phyloP scores from a whole-genome alignment of 2,113 vertebrate species.

The Lipotes vexillifer region DNA sequence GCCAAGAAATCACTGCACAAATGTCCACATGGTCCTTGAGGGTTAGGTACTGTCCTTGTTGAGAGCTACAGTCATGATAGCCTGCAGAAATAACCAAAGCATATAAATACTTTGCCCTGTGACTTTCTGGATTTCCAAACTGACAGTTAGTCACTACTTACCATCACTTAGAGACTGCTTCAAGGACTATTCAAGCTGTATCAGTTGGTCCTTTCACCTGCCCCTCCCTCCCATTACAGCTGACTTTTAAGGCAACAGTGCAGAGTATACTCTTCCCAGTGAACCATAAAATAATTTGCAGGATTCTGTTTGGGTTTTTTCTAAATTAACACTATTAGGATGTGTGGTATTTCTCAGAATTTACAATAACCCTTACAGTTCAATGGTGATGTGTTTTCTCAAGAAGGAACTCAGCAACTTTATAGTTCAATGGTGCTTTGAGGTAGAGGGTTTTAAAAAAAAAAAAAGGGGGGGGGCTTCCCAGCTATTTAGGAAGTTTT shows the following conservation, averaged over 20 bases:
- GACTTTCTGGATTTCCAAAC: background rate
- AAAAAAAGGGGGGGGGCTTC: background rate
- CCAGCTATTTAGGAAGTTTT: slow-evolving; percentile 37
- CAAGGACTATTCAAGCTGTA: background rate
- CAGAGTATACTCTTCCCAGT: background rate
- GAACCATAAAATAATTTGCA: background rate
- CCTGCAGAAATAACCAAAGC: background rate
- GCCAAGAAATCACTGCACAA: background rate
- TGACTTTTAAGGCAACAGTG: background rate
- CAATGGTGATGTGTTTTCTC: background rate
- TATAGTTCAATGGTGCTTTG: background rate
- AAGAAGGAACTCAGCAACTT: background rate
- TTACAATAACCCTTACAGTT: background rate
- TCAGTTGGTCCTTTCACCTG: background rate
- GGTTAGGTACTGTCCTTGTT: background rate
- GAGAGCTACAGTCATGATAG: background rate
- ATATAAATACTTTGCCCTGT: background rate
- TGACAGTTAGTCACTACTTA: background rate
- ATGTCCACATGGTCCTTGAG: background rate
- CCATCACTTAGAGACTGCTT: background rate
- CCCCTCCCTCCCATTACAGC: background rate
- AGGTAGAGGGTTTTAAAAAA: background rate
- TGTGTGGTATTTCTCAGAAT: background rate
- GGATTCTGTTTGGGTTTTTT: background rate
- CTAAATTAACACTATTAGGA: background rate